These are phyloP conservation scores for Triplophysa bombifrons DNA, from an alignment of 2,797 vertebrate species.

Conservation along the genomic window DNA sequence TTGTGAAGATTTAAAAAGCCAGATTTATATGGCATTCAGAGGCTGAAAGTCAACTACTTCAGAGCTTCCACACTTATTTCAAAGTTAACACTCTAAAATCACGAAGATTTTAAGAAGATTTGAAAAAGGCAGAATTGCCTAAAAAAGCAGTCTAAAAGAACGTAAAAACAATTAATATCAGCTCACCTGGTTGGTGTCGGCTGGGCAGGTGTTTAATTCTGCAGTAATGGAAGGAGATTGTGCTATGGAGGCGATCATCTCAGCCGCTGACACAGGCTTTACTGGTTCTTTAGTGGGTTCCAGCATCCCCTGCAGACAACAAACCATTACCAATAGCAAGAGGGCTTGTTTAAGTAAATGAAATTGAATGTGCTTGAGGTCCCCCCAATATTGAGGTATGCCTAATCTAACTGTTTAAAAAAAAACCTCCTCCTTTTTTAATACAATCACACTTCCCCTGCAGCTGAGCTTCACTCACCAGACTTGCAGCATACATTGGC, in stretches of 20 bases:
- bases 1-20: neutral
- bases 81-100: too few species aligned
- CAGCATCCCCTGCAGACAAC: conserved; percentile 89
- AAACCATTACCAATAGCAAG: neutral
- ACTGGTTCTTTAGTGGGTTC: conserved; percentile 97
- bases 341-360: neutral
- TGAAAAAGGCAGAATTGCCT: neutral
- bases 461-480: conserved; percentile 82
- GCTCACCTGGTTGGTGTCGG: conserved; percentile 89
- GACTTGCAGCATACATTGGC: conserved; percentile 95
- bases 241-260: conserved; percentile 96
- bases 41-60: too few species aligned
- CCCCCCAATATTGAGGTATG: neutral
- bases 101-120: too few species aligned
- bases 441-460: neutral
- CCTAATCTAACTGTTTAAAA: neutral
- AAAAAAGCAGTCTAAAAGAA: neutral
- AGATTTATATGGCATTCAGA: too few species aligned
- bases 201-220: conserved; percentile 81
- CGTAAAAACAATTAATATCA: too few species aligned
- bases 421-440: neutral
- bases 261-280: conserved; percentile 94
- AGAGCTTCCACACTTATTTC: too few species aligned
- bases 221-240: conserved; percentile 80
- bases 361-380: neutral